Conservation (phyloP, 2,113 vertebrate species). For the Ariopsis seemanni region DNA sequence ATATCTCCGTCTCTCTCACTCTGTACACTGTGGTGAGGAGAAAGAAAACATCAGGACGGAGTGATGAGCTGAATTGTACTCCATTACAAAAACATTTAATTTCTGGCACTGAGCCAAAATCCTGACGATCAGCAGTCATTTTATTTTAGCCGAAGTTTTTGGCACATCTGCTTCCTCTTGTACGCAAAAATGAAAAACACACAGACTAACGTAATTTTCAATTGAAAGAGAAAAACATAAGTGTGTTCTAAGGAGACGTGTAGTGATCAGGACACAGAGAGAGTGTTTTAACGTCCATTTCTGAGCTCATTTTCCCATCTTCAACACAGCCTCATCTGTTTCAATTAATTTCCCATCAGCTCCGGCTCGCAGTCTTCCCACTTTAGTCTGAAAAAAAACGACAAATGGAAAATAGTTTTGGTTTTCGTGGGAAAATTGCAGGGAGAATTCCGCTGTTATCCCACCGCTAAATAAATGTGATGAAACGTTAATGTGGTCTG, state of each 20-base stretch:
- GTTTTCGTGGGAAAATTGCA: constrained; percentile 45
- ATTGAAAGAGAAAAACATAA: background rate
- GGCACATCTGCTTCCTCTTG: constrained; percentile 44
- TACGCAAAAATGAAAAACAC: constrained; percentile 20
- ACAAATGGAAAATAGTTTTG: constrained; percentile 44
- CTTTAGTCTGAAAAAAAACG: constrained; percentile 13
- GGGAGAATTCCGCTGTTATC: constrained; percentile 25
- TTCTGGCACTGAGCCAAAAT: constrained; percentile 24
- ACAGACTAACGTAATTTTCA: constrained; percentile 21
- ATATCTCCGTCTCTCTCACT: background rate
- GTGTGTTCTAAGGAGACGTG: background rate
- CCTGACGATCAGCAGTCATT: constrained; percentile 22
- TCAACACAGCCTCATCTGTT: constrained; percentile 50
- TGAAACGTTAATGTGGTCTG: constrained; percentile 34
- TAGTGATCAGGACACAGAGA: constrained; percentile 9
- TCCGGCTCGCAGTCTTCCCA: constrained; percentile 40
- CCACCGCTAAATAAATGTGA: constrained; percentile 34
- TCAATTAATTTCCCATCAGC: constrained; percentile 47
- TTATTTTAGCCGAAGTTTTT: constrained; percentile 36
- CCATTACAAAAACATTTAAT: constrained; percentile 39
- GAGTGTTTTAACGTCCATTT: constrained; percentile 24
- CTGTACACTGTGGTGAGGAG: background rate
- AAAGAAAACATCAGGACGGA: constrained; percentile 27
- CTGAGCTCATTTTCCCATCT: constrained; percentile 28
- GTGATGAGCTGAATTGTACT: constrained; percentile 20